Percentiles rank a stretch among this genome's conserved stretches.
Conservation (phyloP, 2,888 invertebrate genomes). For the Macrosiphum euphorbiae region DNA sequence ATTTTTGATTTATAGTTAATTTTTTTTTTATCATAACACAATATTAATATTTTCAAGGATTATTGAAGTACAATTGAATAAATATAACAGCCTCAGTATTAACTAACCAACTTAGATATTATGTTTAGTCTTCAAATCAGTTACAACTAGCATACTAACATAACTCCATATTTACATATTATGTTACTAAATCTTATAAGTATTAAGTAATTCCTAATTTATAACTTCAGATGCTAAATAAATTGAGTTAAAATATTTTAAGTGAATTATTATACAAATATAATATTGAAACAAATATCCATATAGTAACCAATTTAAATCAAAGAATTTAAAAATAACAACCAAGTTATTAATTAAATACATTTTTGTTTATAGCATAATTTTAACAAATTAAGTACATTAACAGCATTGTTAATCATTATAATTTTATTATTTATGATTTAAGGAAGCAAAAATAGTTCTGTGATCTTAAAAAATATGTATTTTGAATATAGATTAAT, state of each 20-base stretch:
- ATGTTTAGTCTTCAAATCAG: background rate
- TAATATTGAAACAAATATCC: background rate
- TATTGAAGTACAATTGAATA: background rate
- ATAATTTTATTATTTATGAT: background rate
- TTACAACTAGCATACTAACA: background rate
- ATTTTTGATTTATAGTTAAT: background rate
- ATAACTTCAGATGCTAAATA: background rate
- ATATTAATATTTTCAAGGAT: background rate
- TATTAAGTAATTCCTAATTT: background rate
- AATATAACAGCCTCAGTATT: background rate
- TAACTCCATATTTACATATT: background rate
- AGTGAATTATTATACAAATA: background rate
- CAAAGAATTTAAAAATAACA: background rate
- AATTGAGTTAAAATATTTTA: background rate
- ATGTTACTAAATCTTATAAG: background rate
- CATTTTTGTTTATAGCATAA: background rate
- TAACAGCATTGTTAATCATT: background rate
- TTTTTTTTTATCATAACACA: background rate
- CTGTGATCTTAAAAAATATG: background rate
- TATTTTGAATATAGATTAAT: background rate
- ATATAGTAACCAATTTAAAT: background rate
- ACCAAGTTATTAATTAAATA: background rate
- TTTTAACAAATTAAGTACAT: background rate
- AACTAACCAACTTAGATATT: background rate
- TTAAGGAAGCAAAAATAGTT: slow-evolving; percentile 41